Conservation (phyloP, 2,888 invertebrate species). For the Palloptera scutellata region DNA sequence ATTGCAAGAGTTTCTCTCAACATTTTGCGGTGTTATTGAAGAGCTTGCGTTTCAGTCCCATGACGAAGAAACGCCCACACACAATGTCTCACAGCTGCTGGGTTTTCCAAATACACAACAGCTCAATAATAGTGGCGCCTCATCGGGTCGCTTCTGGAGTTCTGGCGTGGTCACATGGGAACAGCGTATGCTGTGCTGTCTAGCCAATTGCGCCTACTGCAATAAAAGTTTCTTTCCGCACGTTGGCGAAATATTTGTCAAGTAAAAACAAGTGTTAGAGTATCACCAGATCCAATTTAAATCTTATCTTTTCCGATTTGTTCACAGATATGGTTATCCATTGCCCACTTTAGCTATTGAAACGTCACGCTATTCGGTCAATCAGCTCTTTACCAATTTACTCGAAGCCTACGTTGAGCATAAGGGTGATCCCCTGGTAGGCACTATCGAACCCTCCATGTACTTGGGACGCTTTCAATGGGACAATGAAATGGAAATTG, state of each 20-base stretch:
- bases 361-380: conserved; percentile 72
- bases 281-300: neutral
- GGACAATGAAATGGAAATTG: conserved; percentile 78
- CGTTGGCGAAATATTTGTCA: conserved; percentile 72
- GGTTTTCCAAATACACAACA: conserved; percentile 68
- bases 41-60: conserved; percentile 76
- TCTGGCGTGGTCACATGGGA: conserved; percentile 71
- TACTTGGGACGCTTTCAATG: conserved; percentile 89
- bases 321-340: conserved; percentile 74
- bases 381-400: conserved; percentile 65
- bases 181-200: conserved; percentile 81
- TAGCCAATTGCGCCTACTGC: conserved; percentile 90
- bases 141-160: conserved; percentile 48
- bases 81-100: conserved; percentile 70
- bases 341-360: conserved; percentile 76
- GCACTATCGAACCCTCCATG: conserved; percentile 96
- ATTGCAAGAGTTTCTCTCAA: conserved; percentile 70
- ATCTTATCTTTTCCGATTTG: neutral
- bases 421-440: conserved; percentile 92
- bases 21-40: conserved; percentile 75
- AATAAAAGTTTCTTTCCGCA: conserved; percentile 76
- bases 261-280: conserved; percentile 39
- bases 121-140: conserved; percentile 39
- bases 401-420: conserved; percentile 86
- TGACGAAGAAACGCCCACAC: conserved; percentile 68